Percentiles rank a stretch among this genome's conserved stretches.
These are phyloP conservation scores for Scotopteryx bipunctaria DNA, from an alignment of 2,888 invertebrate genomes.

Conservation along the genomic window DNA sequence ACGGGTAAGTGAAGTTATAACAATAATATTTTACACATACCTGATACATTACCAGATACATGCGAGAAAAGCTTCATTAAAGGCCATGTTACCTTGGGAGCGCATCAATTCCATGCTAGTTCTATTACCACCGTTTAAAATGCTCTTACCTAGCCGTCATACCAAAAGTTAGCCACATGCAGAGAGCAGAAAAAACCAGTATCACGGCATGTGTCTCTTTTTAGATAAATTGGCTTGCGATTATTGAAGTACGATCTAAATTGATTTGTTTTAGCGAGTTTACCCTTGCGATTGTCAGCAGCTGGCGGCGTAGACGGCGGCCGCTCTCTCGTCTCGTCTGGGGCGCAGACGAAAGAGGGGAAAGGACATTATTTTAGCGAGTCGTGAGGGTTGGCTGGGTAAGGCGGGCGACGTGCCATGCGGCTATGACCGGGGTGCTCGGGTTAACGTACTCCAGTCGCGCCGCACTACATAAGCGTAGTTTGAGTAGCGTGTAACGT, in stretches of 20 bases:
- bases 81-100: too few species aligned
- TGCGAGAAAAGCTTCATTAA: too few species aligned
- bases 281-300: conserved; percentile 32
- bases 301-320: conserved; percentile 40
- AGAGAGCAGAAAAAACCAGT: background rate
- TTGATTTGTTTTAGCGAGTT: conserved; percentile 26
- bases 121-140: too few species aligned
- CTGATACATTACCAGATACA: too few species aligned
- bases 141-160: too few species aligned
- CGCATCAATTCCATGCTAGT: too few species aligned
- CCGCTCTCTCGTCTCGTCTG: conserved; percentile 49
- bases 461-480: conserved; percentile 35
- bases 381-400: conserved; percentile 51
- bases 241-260: conserved; percentile 5
- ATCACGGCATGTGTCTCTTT: background rate
- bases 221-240: background rate
- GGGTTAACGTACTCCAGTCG: conserved; percentile 50
- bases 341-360: conserved; percentile 48
- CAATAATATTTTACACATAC: too few species aligned
- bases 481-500: conserved; percentile 21
- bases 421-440: conserved; percentile 44
- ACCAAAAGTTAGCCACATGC: too few species aligned
- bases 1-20: too few species aligned
- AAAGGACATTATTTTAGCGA: conserved; percentile 61
- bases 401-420: conserved; percentile 45